Evolutionary conservation across 2,888 invertebrate species (phyloP), one percentile per base, ranked within the genome.

Genomic region (Phyto melanocephala): DNA sequence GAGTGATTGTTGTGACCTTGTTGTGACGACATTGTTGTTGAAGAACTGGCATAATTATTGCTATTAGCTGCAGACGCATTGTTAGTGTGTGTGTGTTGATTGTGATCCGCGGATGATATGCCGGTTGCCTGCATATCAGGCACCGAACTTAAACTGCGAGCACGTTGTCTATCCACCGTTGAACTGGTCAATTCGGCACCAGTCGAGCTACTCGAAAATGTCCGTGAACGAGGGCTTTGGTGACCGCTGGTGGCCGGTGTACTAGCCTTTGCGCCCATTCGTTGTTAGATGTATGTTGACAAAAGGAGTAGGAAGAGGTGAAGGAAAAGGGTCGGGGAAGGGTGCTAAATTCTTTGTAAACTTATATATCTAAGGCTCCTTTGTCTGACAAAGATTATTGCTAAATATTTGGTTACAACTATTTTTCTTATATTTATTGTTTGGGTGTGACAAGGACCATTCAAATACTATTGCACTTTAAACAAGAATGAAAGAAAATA

Each of bases 231-330:
- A 54, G 95, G 94, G 92, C 94, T 94, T 92, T 94, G 94, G 76
- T 90, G 90, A 88, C 95, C 95, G 88, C 90, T 90, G 80, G 87
- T 90, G 86, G 95, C 95, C 86, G 95, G 95, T 86, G 96, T 96
- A 91, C 96, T 96, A 88, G 96, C 94, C 92, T 96, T 96, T 91
- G 95, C 96, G 92, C 96, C 96, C 96, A 96, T 96, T 86, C 84
- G 86, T 80, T 83, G 85, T 79, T 33, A 40, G 50, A 62, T 67
- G 11, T 11, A n/a, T 62, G 28, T 40, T 79, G 37, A 28, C 6
- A 28, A 15, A n/a, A 33, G 33, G 33, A 0, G 28, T 1, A 60
- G 22, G 15, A 60, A 28, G 15, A 33, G 54, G 15, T 74, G 35
- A 6, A 37, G 74, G 65, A 52, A 35, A 33, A 52, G 72, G 40